Conservation (phyloP, 2,888 invertebrate genomes). For the Drosophila neoperkinsi region DNA sequence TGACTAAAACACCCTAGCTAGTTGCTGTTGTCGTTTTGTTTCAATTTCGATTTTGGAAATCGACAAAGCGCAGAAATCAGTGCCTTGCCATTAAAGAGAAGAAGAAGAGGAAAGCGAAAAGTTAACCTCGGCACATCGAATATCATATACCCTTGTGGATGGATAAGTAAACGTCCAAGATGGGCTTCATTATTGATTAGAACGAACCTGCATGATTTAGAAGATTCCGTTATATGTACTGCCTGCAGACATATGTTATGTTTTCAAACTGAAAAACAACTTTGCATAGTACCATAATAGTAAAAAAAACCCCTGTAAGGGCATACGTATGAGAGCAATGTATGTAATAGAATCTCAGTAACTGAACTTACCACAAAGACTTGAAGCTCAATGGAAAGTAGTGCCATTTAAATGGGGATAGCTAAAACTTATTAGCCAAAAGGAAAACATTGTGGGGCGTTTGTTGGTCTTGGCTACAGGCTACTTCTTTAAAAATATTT, state of each 20-base stretch:
- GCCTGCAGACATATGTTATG: background rate
- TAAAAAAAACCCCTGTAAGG: background rate
- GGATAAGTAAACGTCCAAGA: too few relatives aligned
- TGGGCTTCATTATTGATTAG: background rate
- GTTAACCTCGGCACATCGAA: background rate
- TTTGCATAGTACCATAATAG: background rate
- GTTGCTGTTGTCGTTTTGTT: slow-evolving; percentile 38
- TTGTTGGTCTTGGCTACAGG: background rate
- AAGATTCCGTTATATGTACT: background rate
- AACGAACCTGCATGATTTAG: background rate
- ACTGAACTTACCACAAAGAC: slow-evolving; percentile 42
- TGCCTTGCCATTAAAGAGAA: background rate
- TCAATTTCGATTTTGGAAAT: slow-evolving; percentile 34
- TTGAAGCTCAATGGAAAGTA: slow-evolving; percentile 21
- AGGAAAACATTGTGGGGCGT: background rate
- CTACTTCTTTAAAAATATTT: background rate
- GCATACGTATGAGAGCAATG: background rate
- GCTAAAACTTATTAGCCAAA: background rate
- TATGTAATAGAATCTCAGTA: slow-evolving; percentile 72
- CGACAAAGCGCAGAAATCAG: slow-evolving; percentile 31
- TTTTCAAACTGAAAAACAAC: background rate
- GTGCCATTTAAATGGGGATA: slow-evolving; percentile 10
- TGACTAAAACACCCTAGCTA: background rate
- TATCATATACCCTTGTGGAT: background rate
- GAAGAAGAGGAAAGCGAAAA: background rate